Percentiles rank a stretch among this genome's conserved stretches.
Evolutionary conservation across 2,113 vertebrate genomes (phyloP).

Genomic region (Symphodus melops): DNA sequence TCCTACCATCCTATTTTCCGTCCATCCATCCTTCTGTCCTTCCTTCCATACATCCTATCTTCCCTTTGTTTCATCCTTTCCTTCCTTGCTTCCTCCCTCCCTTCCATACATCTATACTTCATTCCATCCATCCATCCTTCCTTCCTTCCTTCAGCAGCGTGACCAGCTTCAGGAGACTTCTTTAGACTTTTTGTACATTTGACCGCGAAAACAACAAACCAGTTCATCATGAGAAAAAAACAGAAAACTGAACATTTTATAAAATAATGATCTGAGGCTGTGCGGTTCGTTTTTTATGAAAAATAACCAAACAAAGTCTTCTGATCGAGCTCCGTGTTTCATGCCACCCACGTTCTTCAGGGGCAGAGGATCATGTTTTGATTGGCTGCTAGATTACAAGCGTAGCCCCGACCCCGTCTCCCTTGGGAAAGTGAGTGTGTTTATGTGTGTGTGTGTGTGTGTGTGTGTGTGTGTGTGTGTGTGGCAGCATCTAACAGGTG

Average conservation of each 20-base stretch:
- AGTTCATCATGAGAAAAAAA: too few relatives aligned
- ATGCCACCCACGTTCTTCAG: constrained; percentile 33
- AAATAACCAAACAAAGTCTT: constrained; percentile 6
- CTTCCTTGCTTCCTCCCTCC: too few relatives aligned
- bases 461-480: too few relatives aligned
- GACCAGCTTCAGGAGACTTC: not conserved
- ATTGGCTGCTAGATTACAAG: constrained; percentile 53
- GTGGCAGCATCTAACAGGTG: constrained; percentile 56
- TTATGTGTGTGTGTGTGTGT: constrained; percentile 17
- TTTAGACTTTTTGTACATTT: not conserved
- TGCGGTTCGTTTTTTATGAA: not conserved
- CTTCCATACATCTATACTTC: too few relatives aligned
- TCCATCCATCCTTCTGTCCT: too few relatives aligned
- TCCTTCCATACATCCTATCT: too few relatives aligned
- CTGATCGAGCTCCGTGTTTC: constrained; percentile 13
- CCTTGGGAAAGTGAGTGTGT: constrained; percentile 42
- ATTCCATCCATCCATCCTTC: too few relatives aligned
- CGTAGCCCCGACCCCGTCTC: constrained; percentile 27
- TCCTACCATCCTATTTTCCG: too few relatives aligned
- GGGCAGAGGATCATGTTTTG: constrained; percentile 36
- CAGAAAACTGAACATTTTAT: too few relatives aligned
- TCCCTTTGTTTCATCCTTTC: too few relatives aligned
- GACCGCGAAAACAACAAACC: not conserved
- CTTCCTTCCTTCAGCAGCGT: too few relatives aligned
- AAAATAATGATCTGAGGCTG: not conserved